phyloP scores from a whole-genome alignment of 1,140 invertebrate species.

The Oreohelix idahoensis region DNA sequence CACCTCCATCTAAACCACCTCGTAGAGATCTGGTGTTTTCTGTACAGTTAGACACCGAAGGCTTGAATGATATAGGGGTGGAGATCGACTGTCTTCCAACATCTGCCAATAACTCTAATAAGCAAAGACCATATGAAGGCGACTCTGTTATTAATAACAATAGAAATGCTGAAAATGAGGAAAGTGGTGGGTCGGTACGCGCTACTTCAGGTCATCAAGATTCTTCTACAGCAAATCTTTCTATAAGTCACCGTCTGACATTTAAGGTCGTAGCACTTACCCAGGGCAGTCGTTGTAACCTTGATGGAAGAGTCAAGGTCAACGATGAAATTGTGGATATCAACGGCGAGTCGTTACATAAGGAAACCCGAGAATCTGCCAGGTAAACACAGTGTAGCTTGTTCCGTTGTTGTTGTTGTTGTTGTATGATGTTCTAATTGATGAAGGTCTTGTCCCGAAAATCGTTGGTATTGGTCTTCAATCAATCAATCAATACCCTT shows the following conservation, averaged over 20 bases:
- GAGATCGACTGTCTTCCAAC: conserved; percentile 46
- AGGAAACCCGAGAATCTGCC: conserved; percentile 51
- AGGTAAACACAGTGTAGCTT: conserved; percentile 40
- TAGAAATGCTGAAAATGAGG: neutral
- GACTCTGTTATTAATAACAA: neutral
- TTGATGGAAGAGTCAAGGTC: conserved; percentile 53
- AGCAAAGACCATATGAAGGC: neutral
- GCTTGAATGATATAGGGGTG: conserved; percentile 50
- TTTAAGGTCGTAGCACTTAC: conserved; percentile 48
- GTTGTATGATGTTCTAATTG: too few species aligned
- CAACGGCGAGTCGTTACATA: conserved; percentile 52
- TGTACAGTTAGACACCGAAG: conserved; percentile 45
- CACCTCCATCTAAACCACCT: conserved; percentile 59
- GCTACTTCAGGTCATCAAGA: neutral
- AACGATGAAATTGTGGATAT: conserved; percentile 59
- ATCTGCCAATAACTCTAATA: neutral
- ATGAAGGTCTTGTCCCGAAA: too few species aligned
- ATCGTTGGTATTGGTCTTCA: too few species aligned
- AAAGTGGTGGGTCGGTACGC: neutral
- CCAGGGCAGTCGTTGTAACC: conserved; percentile 45
- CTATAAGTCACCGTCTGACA: neutral
- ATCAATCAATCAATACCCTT: too few species aligned
- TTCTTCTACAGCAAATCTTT: neutral
- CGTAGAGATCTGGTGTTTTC: conserved; percentile 57
- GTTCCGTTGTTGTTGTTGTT: too few species aligned